These are phyloP conservation scores for Apotomis betuletana DNA, from an alignment of 2,888 invertebrate genomes.

Conservation along the genomic window DNA sequence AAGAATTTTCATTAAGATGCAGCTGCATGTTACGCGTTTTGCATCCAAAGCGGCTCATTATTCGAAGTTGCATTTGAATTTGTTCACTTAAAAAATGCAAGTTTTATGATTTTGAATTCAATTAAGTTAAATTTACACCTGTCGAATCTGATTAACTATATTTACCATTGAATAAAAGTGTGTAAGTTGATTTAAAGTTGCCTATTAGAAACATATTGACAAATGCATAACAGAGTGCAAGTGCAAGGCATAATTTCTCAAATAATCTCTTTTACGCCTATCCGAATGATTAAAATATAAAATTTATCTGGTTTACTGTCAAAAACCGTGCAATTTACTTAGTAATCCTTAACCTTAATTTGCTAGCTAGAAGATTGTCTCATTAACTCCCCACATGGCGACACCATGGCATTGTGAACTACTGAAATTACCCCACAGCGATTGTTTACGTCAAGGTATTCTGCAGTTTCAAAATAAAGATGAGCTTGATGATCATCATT, in stretches of 20 bases:
- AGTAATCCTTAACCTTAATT: conserved; percentile 39
- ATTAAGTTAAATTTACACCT: neutral
- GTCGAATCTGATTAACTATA: neutral
- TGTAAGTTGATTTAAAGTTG: neutral
- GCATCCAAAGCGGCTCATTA: conserved; percentile 63
- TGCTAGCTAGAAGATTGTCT: conserved; percentile 12
- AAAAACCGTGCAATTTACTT: neutral
- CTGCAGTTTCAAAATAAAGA: conserved; percentile 23
- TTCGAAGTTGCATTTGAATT: conserved; percentile 50
- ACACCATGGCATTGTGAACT: conserved; percentile 37
- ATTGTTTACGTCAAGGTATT: conserved; percentile 37
- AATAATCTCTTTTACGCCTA: conserved; percentile 13
- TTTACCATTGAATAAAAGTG: neutral
- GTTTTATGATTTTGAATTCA: conserved; percentile 8
- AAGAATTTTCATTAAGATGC: conserved; percentile 44
- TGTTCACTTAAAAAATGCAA: conserved; percentile 37
- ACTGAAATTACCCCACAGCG: conserved; percentile 22
- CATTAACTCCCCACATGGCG: conserved; percentile 38
- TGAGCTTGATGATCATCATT: conserved; percentile 14
- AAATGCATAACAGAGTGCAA: neutral
- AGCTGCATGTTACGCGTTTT: conserved; percentile 43
- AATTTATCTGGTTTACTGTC: conserved; percentile 1
- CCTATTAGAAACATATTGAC: neutral
- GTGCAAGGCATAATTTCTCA: neutral
- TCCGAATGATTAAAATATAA: neutral